A percentile compares a stretch with the other conserved stretches of the same genome.
Evolutionary conservation across 2,888 invertebrate species (phyloP).

Genomic region (Ephialtes manifestator): DNA sequence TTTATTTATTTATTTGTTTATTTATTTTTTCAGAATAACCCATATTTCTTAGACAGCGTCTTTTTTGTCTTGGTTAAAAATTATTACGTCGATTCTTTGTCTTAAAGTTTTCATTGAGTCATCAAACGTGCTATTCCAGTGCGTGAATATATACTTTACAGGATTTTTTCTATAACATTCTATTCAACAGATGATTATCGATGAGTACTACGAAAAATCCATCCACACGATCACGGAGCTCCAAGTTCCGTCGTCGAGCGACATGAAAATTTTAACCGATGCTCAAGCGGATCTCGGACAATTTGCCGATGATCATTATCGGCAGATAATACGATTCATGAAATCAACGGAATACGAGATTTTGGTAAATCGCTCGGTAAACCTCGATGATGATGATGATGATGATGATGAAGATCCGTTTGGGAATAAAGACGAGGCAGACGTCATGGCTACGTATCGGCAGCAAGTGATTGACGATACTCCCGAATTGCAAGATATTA

Average conservation of each 20-base stretch:
- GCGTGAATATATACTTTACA: neutral
- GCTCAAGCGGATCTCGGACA: slow-evolving; percentile 92
- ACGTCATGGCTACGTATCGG: slow-evolving; percentile 88
- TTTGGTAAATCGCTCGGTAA: slow-evolving; percentile 88
- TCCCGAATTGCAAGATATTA: slow-evolving; percentile 89
- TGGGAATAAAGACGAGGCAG: slow-evolving; percentile 86
- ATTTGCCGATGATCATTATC: slow-evolving; percentile 95
- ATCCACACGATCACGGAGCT: slow-evolving; percentile 86
- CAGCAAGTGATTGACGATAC: slow-evolving; percentile 90
- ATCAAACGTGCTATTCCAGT: too few relatives aligned
- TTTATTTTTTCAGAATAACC: too few relatives aligned
- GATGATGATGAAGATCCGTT: slow-evolving; percentile 63
- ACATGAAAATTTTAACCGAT: slow-evolving; percentile 87
- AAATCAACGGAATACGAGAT: slow-evolving; percentile 92
- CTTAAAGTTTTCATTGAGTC: too few relatives aligned
- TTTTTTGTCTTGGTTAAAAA: too few relatives aligned
- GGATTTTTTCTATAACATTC: neutral
- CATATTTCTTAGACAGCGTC: too few relatives aligned
- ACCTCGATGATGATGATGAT: slow-evolving; percentile 23
- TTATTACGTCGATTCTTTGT: too few relatives aligned
- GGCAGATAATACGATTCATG: slow-evolving; percentile 91
- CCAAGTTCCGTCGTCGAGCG: slow-evolving; percentile 75
- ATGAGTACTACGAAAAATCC: slow-evolving; percentile 89
- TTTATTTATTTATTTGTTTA: too few relatives aligned
- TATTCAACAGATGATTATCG: slow-evolving; percentile 86